Evolutionary conservation across 2,888 invertebrate genomes (phyloP), one percentile per base, ranked within the genome.

Genomic region (Odontothrips loti): DNA sequence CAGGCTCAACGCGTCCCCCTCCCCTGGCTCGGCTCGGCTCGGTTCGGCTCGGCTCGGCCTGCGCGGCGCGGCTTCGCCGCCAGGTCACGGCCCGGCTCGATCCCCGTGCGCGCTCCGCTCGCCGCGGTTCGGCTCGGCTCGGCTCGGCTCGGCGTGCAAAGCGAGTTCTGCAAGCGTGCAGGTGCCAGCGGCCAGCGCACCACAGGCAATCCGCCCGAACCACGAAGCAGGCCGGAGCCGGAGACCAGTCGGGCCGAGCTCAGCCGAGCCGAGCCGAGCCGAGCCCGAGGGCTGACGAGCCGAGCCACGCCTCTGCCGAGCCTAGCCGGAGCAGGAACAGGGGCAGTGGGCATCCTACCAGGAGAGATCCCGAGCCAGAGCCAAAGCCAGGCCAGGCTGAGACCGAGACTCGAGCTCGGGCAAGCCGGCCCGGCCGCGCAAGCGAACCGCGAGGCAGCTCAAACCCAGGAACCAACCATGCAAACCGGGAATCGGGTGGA

Each of bases 311-410:
- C 51, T 1, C 15, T 15, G 51, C 51, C 51, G 51, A 51, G 51
- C 51, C 81, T 83, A 84, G 85, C 85, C 85, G 85, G 84, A 84
- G 83, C 83, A 83, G 83, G 84, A 84, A 84, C 85, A n/a, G n/a
- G n/a, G n/a, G n/a, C n/a, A n/a, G n/a, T n/a, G n/a, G n/a, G n/a
- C n/a, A n/a, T n/a, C n/a, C n/a, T n/a, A n/a, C n/a, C n/a, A n/a
- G n/a, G n/a, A n/a, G n/a, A n/a, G n/a, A n/a, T n/a, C n/a, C n/a
- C n/a, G n/a, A n/a, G n/a, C n/a, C n/a, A n/a, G n/a, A n/a, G n/a
- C n/a, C n/a, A n/a, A n/a, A n/a, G n/a, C n/a, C n/a, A n/a, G n/a
- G n/a, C n/a, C n/a, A n/a, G n/a, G n/a, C n/a, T n/a, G n/a, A n/a
- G n/a, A n/a, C n/a, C n/a, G n/a, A n/a, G n/a, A n/a, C n/a, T n/a